Evolutionary conservation across 2,797 vertebrate species (phyloP).

Genomic region (Euphonia xanthogaster): DNA sequence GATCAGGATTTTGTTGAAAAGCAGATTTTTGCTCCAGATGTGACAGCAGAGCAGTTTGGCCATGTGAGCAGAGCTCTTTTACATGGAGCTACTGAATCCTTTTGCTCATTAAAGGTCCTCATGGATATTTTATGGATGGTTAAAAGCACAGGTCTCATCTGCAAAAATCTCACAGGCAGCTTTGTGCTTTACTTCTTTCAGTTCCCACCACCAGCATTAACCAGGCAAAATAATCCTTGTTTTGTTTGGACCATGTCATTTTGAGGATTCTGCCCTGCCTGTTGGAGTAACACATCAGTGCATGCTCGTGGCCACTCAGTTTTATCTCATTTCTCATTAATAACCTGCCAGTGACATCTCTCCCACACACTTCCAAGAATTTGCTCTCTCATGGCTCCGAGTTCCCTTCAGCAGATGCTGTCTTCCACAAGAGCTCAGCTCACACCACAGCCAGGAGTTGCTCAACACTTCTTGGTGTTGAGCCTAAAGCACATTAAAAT

Average conservation of each 20-base stretch:
- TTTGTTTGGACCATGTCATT: background rate
- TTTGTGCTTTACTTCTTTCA: background rate
- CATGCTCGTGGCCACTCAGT: fast-evolving
- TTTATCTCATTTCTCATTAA: background rate
- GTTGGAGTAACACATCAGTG: background rate
- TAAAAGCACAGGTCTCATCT: background rate
- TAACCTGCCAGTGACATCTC: background rate
- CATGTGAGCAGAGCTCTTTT: background rate
- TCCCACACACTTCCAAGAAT: background rate
- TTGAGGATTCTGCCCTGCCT: background rate
- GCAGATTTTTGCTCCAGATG: background rate
- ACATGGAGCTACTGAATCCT: fast-evolving
- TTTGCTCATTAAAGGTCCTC: background rate
- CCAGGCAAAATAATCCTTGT: background rate
- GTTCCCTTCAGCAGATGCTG: background rate
- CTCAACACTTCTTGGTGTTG: background rate
- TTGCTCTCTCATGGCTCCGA: background rate
- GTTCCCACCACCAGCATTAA: background rate
- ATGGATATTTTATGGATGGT: background rate
- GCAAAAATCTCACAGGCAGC: background rate
- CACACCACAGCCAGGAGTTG: background rate
- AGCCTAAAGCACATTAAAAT: background rate
- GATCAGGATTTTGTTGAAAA: background rate
- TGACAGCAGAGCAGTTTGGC: background rate
- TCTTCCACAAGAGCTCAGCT: slow-evolving; percentile 1